Percentiles rank a stretch among this genome's conserved stretches.
Evolutionary conservation across 2,888 invertebrate genomes (phyloP).

Genomic region (Seira musarum): DNA sequence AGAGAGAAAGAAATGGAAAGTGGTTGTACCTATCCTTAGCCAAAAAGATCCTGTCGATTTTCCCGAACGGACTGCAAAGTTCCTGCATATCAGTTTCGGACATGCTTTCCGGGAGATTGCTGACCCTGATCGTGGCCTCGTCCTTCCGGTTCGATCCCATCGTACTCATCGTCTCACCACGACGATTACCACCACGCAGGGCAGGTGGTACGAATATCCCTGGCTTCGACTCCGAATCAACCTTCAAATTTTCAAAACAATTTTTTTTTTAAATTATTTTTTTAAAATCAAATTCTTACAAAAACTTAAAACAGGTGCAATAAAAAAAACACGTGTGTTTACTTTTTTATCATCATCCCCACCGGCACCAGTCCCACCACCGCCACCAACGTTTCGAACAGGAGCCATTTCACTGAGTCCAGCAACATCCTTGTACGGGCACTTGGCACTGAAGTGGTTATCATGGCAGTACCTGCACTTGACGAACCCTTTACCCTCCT

Average conservation of each 20-base stretch:
- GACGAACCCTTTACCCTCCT: slow-evolving; percentile 81
- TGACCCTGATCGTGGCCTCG: slow-evolving; percentile 95
- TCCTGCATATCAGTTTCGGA: slow-evolving; percentile 95
- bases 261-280: not conserved
- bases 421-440: slow-evolving; percentile 94
- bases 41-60: slow-evolving; percentile 92
- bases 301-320: too few species aligned
- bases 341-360: slow-evolving; percentile 51
- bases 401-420: slow-evolving; percentile 72
- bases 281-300: not conserved
- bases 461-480: slow-evolving; percentile 94
- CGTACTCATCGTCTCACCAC: slow-evolving; percentile 78
- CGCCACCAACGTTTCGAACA: slow-evolving; percentile 68
- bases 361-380: slow-evolving; percentile 3
- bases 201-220: slow-evolving; percentile 85
- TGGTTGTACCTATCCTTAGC: slow-evolving; percentile 84
- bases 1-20: too few species aligned
- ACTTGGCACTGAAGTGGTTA: slow-evolving; percentile 98
- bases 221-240: slow-evolving; percentile 70
- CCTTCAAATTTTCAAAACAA: slow-evolving; percentile 28
- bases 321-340: not conserved
- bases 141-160: slow-evolving; percentile 79
- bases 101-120: slow-evolving; percentile 97
- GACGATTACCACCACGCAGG: slow-evolving; percentile 83
- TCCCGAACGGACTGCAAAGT: slow-evolving; percentile 94